phyloP scores from a whole-genome alignment of 2,113 vertebrate species.

The Ophthalmolycus amberensis region DNA sequence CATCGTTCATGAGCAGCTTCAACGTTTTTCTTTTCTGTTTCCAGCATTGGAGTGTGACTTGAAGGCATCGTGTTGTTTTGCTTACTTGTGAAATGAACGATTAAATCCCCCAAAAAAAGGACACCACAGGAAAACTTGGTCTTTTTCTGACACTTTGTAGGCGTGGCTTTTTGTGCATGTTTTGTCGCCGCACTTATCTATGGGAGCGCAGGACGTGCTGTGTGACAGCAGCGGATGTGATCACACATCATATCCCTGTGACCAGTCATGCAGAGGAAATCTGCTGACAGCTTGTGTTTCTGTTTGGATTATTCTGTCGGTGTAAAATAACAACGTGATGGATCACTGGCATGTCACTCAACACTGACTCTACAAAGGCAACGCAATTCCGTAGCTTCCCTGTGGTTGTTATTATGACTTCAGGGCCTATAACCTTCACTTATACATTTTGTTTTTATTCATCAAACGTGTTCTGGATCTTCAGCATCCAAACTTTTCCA shows the following conservation, averaged over 20 bases:
- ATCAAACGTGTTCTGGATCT: background rate
- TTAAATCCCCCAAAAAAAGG: slow-evolving; percentile 12
- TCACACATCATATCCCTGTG: slow-evolving; percentile 50
- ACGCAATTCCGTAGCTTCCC: background rate
- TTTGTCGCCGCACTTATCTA: slow-evolving; percentile 59
- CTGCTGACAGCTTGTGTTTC: slow-evolving; percentile 58
- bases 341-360: background rate
- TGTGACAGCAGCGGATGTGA: slow-evolving; percentile 50
- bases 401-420: background rate
- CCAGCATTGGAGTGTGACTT: background rate
- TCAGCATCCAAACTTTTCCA: background rate
- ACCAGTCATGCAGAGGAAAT: slow-evolving; percentile 62
- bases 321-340: slow-evolving; percentile 8
- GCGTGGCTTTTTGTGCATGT: slow-evolving; percentile 14
- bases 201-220: slow-evolving; percentile 21
- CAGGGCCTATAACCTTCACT: too few species aligned
- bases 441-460: background rate
- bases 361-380: background rate
- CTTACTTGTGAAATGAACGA: background rate
- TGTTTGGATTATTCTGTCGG: slow-evolving; percentile 9
- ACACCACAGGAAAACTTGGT: slow-evolving; percentile 13
- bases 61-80: background rate
- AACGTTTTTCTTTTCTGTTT: background rate
- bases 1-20: background rate
- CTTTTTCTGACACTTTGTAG: slow-evolving; percentile 2